Evolutionary conservation across 2,888 invertebrate genomes (phyloP).

Genomic region (Harpalus rufipes): DNA sequence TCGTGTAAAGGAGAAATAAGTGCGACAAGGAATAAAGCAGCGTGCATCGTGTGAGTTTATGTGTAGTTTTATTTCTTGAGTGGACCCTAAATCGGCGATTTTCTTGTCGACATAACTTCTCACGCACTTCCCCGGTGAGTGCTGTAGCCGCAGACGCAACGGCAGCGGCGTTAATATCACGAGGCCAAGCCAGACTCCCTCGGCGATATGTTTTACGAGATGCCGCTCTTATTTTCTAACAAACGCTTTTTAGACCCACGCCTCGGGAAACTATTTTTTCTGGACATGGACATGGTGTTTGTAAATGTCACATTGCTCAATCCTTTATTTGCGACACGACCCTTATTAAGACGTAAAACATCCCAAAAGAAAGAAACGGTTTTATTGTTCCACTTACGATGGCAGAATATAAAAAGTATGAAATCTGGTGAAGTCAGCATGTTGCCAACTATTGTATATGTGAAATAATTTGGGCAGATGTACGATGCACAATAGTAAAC

Average conservation of each 20-base stretch:
- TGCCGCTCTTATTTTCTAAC: slow-evolving; percentile 19
- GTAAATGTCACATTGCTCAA: slow-evolving; percentile 15
- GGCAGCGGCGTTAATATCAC: slow-evolving; percentile 16
- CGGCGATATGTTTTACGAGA: slow-evolving; percentile 44
- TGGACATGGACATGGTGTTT: neutral
- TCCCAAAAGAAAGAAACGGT: neutral
- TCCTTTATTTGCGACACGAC: neutral
- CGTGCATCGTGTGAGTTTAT: slow-evolving; percentile 56
- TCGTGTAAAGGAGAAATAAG: slow-evolving; percentile 26
- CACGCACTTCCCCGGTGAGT: slow-evolving; percentile 58
- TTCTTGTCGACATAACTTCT: slow-evolving; percentile 67
- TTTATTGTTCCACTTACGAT: neutral
- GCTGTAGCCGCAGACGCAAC: slow-evolving; percentile 39
- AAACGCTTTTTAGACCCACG: slow-evolving; percentile 19
- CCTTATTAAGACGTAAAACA: slow-evolving; percentile 6
- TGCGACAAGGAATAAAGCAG: slow-evolving; percentile 20
- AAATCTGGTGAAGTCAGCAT: neutral
- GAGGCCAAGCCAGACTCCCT: slow-evolving; percentile 1
- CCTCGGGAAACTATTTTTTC: slow-evolving; percentile 38
- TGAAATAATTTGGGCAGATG: no score
- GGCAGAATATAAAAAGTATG: neutral
- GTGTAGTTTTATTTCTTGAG: slow-evolving; percentile 66
- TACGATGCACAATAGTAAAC: no score
- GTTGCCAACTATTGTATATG: no score
- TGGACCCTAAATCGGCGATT: slow-evolving; percentile 63